Evolutionary conservation across 1,140 invertebrate genomes (phyloP).

Genomic region (Drosophila ogumai): DNA sequence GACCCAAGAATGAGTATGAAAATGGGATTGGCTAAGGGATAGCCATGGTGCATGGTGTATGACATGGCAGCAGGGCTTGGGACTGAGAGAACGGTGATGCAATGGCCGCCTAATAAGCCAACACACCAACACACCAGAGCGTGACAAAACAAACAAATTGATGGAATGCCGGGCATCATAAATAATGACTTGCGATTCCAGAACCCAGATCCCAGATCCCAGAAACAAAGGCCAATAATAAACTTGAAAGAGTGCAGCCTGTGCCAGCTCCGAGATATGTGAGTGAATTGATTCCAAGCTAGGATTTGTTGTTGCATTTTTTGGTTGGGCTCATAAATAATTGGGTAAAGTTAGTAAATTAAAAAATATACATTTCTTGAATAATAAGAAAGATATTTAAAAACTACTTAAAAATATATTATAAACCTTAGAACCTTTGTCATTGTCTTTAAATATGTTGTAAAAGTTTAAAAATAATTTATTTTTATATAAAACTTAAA

Average conservation of each 20-base stretch:
- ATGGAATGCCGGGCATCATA: slow-evolving; percentile 61
- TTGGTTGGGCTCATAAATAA: neutral
- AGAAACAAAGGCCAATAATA: slow-evolving; percentile 40
- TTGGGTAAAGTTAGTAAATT: neutral
- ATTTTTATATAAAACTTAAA: no score
- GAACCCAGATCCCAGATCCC: neutral
- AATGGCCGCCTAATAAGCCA: slow-evolving; percentile 55
- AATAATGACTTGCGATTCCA: slow-evolving; percentile 57
- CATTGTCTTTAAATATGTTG: no score
- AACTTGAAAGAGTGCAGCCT: neutral
- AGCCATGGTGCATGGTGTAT: neutral
- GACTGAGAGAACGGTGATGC: slow-evolving; percentile 13
- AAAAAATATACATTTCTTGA: neutral
- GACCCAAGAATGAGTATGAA: slow-evolving; percentile 6
- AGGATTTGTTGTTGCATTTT: neutral
- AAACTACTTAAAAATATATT: no score
- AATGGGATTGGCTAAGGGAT: slow-evolving; percentile 4
- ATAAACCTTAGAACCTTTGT: no score
- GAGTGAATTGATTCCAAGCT: slow-evolving; percentile 11
- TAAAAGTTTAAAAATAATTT: no score
- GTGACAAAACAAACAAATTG: slow-evolving; percentile 72
- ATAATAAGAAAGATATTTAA: no score
- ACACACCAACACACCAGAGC: slow-evolving; percentile 39
- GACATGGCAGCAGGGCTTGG: neutral
- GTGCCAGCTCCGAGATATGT: slow-evolving; percentile 7